Conservation (phyloP, 53 echinoderm and acorn worm species). For the Holothuria leucospilota region DNA sequence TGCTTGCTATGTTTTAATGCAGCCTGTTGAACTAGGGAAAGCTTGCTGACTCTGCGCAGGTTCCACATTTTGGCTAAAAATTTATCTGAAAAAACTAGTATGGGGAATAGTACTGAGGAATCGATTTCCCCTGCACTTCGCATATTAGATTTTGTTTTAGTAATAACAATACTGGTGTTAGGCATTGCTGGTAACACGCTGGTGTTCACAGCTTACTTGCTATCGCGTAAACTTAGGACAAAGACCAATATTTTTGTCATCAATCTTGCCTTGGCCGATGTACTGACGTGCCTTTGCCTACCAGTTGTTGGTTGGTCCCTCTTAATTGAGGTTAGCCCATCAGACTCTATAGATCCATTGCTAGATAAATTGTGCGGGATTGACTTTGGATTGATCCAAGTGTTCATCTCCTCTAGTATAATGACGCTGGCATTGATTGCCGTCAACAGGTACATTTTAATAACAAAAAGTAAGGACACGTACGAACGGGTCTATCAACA, state of each 20-base stretch:
- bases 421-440: slow-evolving; percentile 27
- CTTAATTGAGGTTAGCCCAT: neutral
- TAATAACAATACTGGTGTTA: neutral
- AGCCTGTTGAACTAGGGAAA: no score
- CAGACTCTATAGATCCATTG: no score
- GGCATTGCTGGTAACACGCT: slow-evolving; percentile 4
- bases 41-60: no score
- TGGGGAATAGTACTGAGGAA: no score
- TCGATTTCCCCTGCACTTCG: neutral
- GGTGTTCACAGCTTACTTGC: neutral
- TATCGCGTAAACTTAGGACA: slow-evolving; percentile 7
- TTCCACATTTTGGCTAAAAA: no score
- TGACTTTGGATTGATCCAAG: slow-evolving; percentile 15
- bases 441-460: slow-evolving; percentile 15
- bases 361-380: neutral
- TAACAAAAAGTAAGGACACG: neutral
- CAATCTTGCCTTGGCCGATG: slow-evolving; percentile 17
- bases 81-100: no score
- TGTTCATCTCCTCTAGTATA: slow-evolving; percentile 17
- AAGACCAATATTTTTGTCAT: slow-evolving; percentile 25
- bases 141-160: neutral
- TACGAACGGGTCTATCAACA: neutral
- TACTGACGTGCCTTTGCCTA: neutral
- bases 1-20: no score
- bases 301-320: slow-evolving; percentile 15